Percentiles rank a stretch among this genome's conserved stretches.
Conservation (phyloP, 2,888 invertebrate species). For the Polietes domitor region DNA sequence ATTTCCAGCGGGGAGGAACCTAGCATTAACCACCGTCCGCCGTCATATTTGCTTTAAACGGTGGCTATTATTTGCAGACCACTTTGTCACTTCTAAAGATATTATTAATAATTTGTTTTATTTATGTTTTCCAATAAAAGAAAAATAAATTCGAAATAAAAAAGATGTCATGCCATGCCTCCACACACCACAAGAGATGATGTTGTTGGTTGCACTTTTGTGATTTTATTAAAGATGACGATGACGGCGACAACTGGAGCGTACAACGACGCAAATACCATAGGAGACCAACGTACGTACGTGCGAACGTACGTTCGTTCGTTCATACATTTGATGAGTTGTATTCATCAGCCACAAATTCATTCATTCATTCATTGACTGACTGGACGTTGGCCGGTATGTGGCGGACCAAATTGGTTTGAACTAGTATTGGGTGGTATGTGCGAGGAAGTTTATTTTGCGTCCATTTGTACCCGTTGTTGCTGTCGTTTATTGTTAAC, state of each 20-base stretch:
- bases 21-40: too few species aligned
- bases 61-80: background rate
- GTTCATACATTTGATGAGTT: background rate
- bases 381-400: conserved; percentile 3
- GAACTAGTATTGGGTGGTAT: conserved; percentile 54
- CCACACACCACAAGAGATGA: background rate
- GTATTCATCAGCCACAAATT: background rate
- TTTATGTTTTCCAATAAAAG: background rate
- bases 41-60: background rate
- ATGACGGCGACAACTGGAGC: background rate
- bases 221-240: conserved; percentile 9
- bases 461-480: background rate
- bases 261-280: background rate
- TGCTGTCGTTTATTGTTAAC: background rate
- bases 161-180: conserved; percentile 5
- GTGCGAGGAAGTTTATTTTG: conserved; percentile 26
- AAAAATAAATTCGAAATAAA: background rate
- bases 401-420: conserved; percentile 53
- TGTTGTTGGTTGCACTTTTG: background rate
- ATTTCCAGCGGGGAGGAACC: too few species aligned
- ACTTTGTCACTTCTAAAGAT: background rate
- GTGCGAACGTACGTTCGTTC: background rate
- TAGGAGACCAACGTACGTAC: too few species aligned
- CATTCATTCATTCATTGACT: conserved; percentile 36
- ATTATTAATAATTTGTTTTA: conserved; percentile 1